phyloP scores from a whole-genome alignment of 2,888 invertebrate genomes.

The Caradrina clavipalpis region DNA sequence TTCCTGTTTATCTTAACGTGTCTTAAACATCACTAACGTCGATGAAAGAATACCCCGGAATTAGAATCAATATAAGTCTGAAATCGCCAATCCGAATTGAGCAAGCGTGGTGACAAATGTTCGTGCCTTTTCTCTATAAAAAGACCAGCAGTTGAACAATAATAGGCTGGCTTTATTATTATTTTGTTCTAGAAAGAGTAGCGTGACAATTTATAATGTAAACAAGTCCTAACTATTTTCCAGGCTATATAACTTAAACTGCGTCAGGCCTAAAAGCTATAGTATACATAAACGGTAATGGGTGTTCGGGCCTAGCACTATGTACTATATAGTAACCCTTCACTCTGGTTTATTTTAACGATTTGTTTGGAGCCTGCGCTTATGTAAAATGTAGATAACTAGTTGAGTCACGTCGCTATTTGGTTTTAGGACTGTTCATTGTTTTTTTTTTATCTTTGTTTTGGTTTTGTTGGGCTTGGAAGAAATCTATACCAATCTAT shows the following conservation, averaged over 20 bases:
- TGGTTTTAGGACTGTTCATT: no score
- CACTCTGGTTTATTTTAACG: conserved; percentile 24
- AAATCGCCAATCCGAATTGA: no score
- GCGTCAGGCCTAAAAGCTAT: conserved; percentile 11
- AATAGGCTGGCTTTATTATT: no score
- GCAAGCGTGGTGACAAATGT: no score
- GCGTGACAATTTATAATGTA: conserved; percentile 9
- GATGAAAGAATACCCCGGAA: no score
- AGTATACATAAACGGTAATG: conserved; percentile 30
- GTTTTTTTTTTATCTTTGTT: background rate
- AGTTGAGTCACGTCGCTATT: background rate
- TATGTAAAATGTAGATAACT: conserved; percentile 1
- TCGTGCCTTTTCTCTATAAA: no score
- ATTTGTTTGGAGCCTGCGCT: conserved; percentile 11
- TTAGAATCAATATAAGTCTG: no score
- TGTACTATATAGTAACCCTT: conserved; percentile 3
- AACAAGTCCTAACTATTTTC: conserved; percentile 24
- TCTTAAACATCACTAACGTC: no score
- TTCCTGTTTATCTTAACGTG: no score
- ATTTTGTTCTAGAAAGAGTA: no score
- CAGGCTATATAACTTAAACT: conserved; percentile 22
- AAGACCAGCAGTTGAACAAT: no score
- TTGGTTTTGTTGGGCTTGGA: background rate
- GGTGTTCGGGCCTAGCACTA: background rate
- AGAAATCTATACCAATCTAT: no score